phyloP scores from a whole-genome alignment of 2,888 invertebrate species.

The Bimastos eiseni region DNA sequence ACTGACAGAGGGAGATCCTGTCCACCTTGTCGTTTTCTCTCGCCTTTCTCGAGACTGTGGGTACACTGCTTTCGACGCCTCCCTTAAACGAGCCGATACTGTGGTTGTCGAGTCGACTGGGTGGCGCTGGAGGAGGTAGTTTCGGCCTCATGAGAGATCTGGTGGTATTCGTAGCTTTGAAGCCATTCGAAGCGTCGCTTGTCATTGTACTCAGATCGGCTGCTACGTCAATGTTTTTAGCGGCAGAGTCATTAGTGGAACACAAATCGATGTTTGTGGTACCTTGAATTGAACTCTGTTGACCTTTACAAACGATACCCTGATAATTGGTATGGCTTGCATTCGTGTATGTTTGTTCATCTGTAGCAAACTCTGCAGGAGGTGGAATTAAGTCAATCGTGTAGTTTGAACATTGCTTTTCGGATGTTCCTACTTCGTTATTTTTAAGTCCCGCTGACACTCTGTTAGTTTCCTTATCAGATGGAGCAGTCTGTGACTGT shows the following conservation, averaged over 20 bases:
- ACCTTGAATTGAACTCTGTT: neutral
- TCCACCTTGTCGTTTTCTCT: neutral
- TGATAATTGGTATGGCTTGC: neutral
- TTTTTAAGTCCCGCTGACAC: too few species aligned
- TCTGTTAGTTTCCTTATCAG: neutral
- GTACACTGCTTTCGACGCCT: neutral
- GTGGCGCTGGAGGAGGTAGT: neutral
- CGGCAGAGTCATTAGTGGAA: neutral
- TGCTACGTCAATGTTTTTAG: neutral
- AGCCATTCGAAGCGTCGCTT: neutral
- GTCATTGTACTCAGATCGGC: neutral
- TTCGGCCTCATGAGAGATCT: neutral
- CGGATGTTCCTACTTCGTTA: neutral
- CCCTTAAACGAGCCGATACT: neutral
- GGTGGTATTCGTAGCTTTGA: neutral
- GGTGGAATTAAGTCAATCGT: neutral
- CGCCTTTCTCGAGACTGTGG: neutral
- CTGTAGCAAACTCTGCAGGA: neutral
- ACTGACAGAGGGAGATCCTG: conserved; percentile 1
- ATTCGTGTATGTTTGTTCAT: neutral
- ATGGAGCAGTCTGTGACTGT: neutral
- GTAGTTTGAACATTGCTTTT: neutral
- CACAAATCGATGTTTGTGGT: neutral
- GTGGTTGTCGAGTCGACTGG: neutral
- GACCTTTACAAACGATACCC: neutral